Evolutionary conservation across 92 coral and sea anemone genomes (phyloP), one percentile per base, ranked within the genome.

Genomic region (Virgularia gustaviana): DNA sequence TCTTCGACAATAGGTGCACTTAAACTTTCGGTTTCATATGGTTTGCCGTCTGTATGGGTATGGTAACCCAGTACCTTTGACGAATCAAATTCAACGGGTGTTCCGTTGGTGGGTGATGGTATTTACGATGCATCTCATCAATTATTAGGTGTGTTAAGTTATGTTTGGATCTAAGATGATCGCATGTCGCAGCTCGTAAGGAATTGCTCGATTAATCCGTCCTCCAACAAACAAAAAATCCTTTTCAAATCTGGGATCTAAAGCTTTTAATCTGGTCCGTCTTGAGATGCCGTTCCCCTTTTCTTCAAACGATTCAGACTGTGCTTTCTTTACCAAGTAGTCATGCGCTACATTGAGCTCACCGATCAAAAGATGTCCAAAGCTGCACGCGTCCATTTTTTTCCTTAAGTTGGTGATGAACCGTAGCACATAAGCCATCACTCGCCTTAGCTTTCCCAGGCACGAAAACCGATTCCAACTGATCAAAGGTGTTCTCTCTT

Each of bases 111-210:
- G 76, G 76, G 47, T 65, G 66, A 30, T 65, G 56, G 33, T 51
- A 51, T 19, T 31, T 39, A 36, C 36, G 67, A 56, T 78, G 82
- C 77, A 78, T 67, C 37, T 78, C 70, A 35, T 78, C 56, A 19
- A 55, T 45, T 28, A 78, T 56, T 37, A 68, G 70, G 59, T 57
- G 24, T 24, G 78, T 75, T 33, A 78, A 75, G 22, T 68, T 51
- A 28, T 73, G 70, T 36, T 33, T n/a, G 78, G 31, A 44, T 57
- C 78, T 22, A 57, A 53, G 9, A 73, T 57, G 38, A 55, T 73
- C 34, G 73, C 53, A 66, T 66, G 35, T 19, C 61, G 73, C 30
- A 35, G 4, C 2, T 41, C 24, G 71, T 58, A 57, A 10, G 78
- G 68, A 13, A 73, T 7, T 39, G 71, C 78, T 41, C 51, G 57